Evolutionary conservation across 2,113 vertebrate species (phyloP).

Genomic region (Lates calcarifer): DNA sequence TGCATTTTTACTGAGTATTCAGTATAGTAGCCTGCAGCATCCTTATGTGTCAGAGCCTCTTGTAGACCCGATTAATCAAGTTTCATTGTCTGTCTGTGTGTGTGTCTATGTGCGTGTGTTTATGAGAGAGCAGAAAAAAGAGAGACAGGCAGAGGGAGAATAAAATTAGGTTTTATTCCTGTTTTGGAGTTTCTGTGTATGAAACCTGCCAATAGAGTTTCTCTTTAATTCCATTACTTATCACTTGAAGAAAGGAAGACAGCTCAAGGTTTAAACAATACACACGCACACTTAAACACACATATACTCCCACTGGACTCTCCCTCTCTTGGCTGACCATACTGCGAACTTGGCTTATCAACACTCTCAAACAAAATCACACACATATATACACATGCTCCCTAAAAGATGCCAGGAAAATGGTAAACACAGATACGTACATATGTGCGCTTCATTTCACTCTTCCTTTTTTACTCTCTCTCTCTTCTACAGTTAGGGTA

Average conservation of each 20-base stretch:
- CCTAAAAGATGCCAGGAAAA: neutral
- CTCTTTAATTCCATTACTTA: constrained; percentile 47
- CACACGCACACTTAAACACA: constrained; percentile 1
- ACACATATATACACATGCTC: neutral
- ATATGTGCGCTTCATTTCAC: neutral
- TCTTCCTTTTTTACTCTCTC: neutral
- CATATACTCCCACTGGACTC: constrained; percentile 12
- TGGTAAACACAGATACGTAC: neutral
- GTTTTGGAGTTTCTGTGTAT: constrained; percentile 20
- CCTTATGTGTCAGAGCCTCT: constrained; percentile 24
- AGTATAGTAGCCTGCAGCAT: constrained; percentile 35
- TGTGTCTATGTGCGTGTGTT: constrained; percentile 12
- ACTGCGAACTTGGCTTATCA: constrained; percentile 17
- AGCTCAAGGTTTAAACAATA: constrained; percentile 19
- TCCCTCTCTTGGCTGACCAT: constrained; percentile 39
- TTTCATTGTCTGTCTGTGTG: neutral
- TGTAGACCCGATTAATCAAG: constrained; percentile 34
- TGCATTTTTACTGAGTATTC: constrained; percentile 40
- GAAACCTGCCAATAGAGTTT: constrained; percentile 18
- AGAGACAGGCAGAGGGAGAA: neutral
- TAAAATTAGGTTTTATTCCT: constrained; percentile 3
- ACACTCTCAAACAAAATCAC: neutral
- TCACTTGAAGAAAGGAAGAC: constrained; percentile 31
- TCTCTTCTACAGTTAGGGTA: neutral
- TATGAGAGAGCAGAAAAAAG: no score